Base-by-base conservation (phyloP, 2,113 vertebrate species). In the Marcusenius ussheri region DNA sequence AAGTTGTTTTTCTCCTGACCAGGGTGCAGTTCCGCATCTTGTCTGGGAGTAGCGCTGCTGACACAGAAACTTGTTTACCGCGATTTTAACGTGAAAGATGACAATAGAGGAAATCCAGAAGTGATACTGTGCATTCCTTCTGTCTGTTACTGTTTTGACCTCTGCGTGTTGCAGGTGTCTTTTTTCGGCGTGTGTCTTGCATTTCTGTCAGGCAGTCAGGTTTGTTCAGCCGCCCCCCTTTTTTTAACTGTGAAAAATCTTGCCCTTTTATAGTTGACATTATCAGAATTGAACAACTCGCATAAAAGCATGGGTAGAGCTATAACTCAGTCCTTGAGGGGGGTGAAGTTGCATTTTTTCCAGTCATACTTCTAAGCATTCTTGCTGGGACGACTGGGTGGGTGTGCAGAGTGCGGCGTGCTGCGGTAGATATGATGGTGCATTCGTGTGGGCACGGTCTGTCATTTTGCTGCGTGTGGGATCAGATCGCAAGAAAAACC, bases 1-100 rank as follows among this genome's bases (percentile, higher is more conserved):
- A 97, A 97, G 93, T 97, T 97, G 97, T 97, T 97, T 97, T 97
- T 97, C 97, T 97, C 96, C 91, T 91, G 50, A 94, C 92, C 86
- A 90, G 90, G 89, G 90, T 97, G 97, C 93, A 88, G 87, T 96
- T 51, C 92, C 45, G 15, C 90, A 66, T 87, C 91, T 91, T 89
- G 92, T 92, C 93, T 93, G 92, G 53, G 83, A 95, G 96, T 95
- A 96, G 96, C 97, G 96, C 96, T 93, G 91, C 93, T 50, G 91
- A 66, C 10, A 91, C 86, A 42, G 49, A 90, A 90, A 53, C 92
- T 89, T 94, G 93, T 94, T 94, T 93, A 93, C 94, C 92, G 93
- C 93, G 93, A 93, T 92, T 88, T 94, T 91, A 91, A 91, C 89
- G 91, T 93, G 92, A 89, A 93, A 90, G 94, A 93, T 94, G 95